phyloP scores from a whole-genome alignment of 2,113 vertebrate species.

The Pomatostomus ruficeps region DNA sequence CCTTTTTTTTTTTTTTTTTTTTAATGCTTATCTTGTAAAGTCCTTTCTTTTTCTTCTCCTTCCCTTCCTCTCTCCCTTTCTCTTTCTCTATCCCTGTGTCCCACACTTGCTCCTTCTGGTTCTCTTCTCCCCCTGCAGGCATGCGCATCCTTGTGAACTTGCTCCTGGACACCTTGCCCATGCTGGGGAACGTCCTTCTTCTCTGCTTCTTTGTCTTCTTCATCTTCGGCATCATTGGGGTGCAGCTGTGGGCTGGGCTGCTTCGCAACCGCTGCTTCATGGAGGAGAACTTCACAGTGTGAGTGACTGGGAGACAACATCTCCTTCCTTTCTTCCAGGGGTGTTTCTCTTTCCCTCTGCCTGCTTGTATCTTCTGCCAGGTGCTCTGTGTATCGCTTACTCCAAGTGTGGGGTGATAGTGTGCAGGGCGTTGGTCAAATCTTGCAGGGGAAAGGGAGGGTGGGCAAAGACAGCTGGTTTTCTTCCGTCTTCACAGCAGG shows the following conservation, averaged over 20 bases:
- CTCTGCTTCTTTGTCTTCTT: constrained; percentile 86
- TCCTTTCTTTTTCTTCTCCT: background rate
- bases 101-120: background rate
- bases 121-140: constrained; percentile 60
- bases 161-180: constrained; percentile 80
- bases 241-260: constrained; percentile 81
- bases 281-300: constrained; percentile 83
- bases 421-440: rapidly evolving
- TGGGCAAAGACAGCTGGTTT: background rate
- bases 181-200: constrained; percentile 81
- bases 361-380: background rate
- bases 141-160: constrained; percentile 85
- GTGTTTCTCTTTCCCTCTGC: background rate
- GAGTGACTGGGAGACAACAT: constrained; percentile 27
- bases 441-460: background rate
- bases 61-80: background rate
- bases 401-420: background rate
- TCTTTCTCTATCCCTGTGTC: background rate
- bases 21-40: background rate
- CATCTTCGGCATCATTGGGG: constrained; percentile 82
- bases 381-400: background rate
- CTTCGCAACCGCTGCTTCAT: constrained; percentile 83
- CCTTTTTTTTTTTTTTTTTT: background rate
- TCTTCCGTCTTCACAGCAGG: background rate
- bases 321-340: background rate